A percentile compares a stretch with the other conserved stretches of the same genome.
Evolutionary conservation across 2,888 invertebrate genomes (phyloP).

Genomic region (Dilophus febrilis): DNA sequence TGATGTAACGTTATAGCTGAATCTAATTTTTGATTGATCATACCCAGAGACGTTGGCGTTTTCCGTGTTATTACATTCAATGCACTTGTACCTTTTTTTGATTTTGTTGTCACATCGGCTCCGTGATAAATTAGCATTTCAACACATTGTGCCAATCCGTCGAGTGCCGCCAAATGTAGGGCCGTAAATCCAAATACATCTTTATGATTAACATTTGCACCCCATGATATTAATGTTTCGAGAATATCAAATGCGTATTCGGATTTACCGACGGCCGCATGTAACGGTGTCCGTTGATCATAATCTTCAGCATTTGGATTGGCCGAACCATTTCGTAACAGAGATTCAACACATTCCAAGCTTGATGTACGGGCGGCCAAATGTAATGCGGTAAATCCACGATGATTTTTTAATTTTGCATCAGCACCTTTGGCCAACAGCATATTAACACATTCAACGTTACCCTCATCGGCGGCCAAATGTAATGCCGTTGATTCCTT

Average conservation of each 20-base stretch:
- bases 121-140: slow-evolving; percentile 70
- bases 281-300: slow-evolving; percentile 64
- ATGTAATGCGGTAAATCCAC: slow-evolving; percentile 74
- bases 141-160: slow-evolving; percentile 70
- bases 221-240: slow-evolving; percentile 60
- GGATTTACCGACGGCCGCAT: slow-evolving; percentile 72
- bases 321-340: slow-evolving; percentile 55
- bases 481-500: slow-evolving; percentile 67
- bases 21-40: slow-evolving; percentile 67
- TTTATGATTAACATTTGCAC: slow-evolving; percentile 65
- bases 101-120: slow-evolving; percentile 76
- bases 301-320: slow-evolving; percentile 66
- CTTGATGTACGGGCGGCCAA: slow-evolving; percentile 66
- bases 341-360: slow-evolving; percentile 61
- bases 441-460: slow-evolving; percentile 61
- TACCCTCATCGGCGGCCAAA: slow-evolving; percentile 76
- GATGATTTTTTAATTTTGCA: slow-evolving; percentile 52
- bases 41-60: slow-evolving; percentile 69
- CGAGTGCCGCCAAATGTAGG: slow-evolving; percentile 68
- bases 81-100: slow-evolving; percentile 73
- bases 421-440: slow-evolving; percentile 59
- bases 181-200: slow-evolving; percentile 78
- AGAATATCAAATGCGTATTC: slow-evolving; percentile 64
- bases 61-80: slow-evolving; percentile 71
- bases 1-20: slow-evolving; percentile 62